phyloP scores from a whole-genome alignment of 2,888 invertebrate genomes.

The Tipula unca region DNA sequence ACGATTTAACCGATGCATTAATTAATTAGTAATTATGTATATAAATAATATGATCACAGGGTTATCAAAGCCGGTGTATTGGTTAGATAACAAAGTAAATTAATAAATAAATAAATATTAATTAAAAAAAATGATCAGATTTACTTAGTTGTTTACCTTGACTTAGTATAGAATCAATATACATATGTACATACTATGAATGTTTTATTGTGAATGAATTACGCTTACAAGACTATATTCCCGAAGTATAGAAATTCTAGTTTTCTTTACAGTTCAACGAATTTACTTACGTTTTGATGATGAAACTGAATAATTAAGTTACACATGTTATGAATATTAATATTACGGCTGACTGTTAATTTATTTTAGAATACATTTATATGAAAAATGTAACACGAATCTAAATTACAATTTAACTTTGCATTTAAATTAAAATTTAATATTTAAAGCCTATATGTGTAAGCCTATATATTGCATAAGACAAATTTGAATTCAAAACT shows the following conservation, averaged over 20 bases:
- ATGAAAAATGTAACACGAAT: too few species aligned
- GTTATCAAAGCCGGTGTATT: too few species aligned
- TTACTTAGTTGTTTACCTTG: background rate
- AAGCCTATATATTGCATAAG: too few species aligned
- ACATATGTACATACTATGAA: background rate
- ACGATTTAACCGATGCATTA: background rate
- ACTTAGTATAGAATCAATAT: background rate
- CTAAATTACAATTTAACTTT: too few species aligned
- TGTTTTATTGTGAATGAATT: background rate
- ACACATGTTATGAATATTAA: too few species aligned
- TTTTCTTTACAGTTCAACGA: background rate
- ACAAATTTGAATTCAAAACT: too few species aligned
- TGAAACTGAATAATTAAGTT: too few species aligned
- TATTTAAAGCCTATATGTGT: too few species aligned
- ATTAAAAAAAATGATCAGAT: background rate
- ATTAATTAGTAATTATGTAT: background rate
- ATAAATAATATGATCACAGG: background rate
- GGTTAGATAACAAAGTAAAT: background rate
- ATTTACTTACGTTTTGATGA: background rate
- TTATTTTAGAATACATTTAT: too few species aligned
- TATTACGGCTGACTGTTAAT: too few species aligned
- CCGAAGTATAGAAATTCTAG: background rate
- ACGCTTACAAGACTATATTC: background rate
- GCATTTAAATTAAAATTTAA: too few species aligned
- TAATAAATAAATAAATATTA: background rate